Conservation (phyloP, 2,888 invertebrate species). For the Lacanobia wlatinum region DNA sequence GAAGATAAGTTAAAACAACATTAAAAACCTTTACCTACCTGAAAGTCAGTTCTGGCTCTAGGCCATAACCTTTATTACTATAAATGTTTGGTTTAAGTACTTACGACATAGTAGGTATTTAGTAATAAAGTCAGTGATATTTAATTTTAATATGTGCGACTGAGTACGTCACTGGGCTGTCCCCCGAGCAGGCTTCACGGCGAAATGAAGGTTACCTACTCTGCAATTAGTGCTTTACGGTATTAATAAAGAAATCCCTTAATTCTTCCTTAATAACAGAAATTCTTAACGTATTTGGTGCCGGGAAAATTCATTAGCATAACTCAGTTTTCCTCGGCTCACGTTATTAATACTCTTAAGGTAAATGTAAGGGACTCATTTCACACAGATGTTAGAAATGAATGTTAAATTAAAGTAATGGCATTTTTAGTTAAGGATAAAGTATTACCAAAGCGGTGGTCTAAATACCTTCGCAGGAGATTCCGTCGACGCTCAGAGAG, state of each 20-base stretch:
- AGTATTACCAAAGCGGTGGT: conserved; percentile 57
- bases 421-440: conserved; percentile 59
- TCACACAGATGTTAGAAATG: conserved; percentile 40
- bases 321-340: conserved; percentile 59
- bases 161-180: conserved; percentile 71
- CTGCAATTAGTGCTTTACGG: conserved; percentile 81
- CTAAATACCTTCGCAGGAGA: conserved; percentile 65
- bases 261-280: conserved; percentile 79
- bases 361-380: conserved; percentile 47
- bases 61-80: conserved; percentile 18
- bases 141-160: conserved; percentile 22
- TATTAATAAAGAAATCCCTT: conserved; percentile 84
- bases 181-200: conserved; percentile 73
- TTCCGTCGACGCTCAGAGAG: conserved; percentile 68
- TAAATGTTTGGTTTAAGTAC: conserved; percentile 6
- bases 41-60: conserved; percentile 18
- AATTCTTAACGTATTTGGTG: conserved; percentile 71
- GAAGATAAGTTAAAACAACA: conserved; percentile 8
- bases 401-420: conserved; percentile 50
- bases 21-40: conserved; percentile 18
- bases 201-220: conserved; percentile 79
- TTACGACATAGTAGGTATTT: conserved; percentile 26
- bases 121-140: conserved; percentile 14
- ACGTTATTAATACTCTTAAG: conserved; percentile 62
- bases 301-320: conserved; percentile 68